phyloP scores from a whole-genome alignment of 2,888 invertebrate species.

The Holacanthella duospinosa region DNA sequence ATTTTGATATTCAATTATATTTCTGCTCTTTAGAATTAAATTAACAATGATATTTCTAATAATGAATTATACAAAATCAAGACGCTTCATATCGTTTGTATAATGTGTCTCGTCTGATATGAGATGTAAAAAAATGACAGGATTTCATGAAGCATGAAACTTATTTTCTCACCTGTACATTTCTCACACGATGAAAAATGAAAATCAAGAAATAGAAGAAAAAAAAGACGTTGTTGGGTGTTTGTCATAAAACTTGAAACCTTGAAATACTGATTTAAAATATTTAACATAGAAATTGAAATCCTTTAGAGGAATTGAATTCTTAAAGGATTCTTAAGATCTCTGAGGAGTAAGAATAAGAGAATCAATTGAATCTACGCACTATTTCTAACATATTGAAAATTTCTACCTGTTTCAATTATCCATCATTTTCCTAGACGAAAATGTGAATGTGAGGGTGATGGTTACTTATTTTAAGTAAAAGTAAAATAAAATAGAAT shows the following conservation, averaged over 20 bases:
- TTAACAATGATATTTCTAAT: too few species aligned
- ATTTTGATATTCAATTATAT: too few species aligned
- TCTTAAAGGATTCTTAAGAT: neutral
- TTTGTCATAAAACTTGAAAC: neutral
- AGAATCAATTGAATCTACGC: too few species aligned
- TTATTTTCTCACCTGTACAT: neutral
- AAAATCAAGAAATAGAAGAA: neutral
- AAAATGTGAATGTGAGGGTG: neutral
- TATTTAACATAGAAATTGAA: neutral
- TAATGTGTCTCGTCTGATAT: too few species aligned
- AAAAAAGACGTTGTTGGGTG: too few species aligned
- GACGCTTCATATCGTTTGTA: too few species aligned
- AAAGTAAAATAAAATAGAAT: neutral
- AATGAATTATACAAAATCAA: too few species aligned
- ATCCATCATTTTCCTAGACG: too few species aligned
- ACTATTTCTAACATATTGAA: neutral
- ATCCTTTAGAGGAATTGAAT: neutral
- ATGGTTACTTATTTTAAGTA: neutral
- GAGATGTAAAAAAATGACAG: neutral
- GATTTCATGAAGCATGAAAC: neutral
- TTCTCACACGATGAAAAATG: neutral
- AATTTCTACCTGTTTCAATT: slow-evolving; percentile 1
- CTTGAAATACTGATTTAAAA: neutral
- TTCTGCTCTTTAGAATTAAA: too few species aligned
- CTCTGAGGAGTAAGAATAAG: too few species aligned